Base-by-base conservation (phyloP, 1,140 invertebrate species). In the Drosophila biarmipes region DNA sequence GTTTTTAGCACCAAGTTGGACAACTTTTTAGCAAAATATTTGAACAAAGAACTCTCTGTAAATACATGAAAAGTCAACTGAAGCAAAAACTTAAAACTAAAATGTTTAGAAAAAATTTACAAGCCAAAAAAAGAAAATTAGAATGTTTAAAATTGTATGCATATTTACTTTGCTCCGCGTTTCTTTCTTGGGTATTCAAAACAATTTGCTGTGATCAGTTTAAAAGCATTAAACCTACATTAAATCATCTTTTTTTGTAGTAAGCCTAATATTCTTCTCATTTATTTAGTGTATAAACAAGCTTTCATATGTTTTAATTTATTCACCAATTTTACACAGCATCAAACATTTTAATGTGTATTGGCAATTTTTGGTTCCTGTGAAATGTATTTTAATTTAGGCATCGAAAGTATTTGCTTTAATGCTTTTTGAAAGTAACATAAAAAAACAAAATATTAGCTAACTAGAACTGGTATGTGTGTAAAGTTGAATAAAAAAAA, bases 131-230 rank as follows among this genome's bases (percentile, higher is more conserved):
- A 14, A 17, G n/a, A 29, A 21, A 15, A 21, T 31, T 29, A 37
- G 15, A 27, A 12, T 43, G 31, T 27, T 62, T 64, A 6, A 49
- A 31, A 48, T 19, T 54, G n/a, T 14, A 27, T 0, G 5, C 29
- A 31, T 10, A 15, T 14, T 12, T 40, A 27, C 21, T 58, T 73
- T 61, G 46, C 55, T 73, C 31, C 54, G 66, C 54, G 72, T 49
- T 59, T 69, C 51, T 48, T 84, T 82, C 45, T 66, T 78, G 76
- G 78, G 78, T 86, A 81, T 81, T 81, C 69, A 59, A 52, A 78
- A 71, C 56, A 78, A 87, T 86, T 77, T 81, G 82, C 81, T 86
- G 81, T 86, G 81, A 86, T 86, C 81, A 78, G 68, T 86, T 86
- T 69, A 80, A 80, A 80, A 63, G 67, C 81, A 76, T 71, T 69